Conservation (phyloP, 2,797 vertebrate genomes). For the Lophura swinhoii region DNA sequence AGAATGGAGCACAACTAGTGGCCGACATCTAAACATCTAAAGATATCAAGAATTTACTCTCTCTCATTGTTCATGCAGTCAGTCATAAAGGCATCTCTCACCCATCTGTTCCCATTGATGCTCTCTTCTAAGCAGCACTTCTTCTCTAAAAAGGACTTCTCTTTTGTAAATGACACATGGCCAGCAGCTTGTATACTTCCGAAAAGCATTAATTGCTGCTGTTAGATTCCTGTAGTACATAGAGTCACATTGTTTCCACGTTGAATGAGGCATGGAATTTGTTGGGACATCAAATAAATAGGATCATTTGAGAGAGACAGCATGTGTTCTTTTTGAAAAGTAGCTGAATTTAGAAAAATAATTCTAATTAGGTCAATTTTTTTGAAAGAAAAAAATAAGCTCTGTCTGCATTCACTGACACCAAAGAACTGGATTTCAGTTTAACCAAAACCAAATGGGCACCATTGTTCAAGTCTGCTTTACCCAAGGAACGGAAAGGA, state of each 20-base stretch:
- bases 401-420: neutral
- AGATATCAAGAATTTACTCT: neutral
- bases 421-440: neutral
- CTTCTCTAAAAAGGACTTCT: neutral
- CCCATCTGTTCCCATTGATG: neutral
- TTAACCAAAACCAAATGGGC: neutral
- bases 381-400: neutral
- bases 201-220: neutral
- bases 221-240: neutral
- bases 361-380: neutral
- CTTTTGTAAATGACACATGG: neutral
- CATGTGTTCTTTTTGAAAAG: neutral
- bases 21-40: neutral
- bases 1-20: neutral
- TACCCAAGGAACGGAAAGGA: neutral
- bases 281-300: neutral
- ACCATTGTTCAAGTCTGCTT: neutral
- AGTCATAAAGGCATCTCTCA: neutral
- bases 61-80: neutral
- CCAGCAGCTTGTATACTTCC: neutral
- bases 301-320: neutral
- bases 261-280: neutral
- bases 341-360: neutral
- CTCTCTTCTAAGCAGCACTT: neutral
- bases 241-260: neutral